Evolutionary conservation across 2,797 vertebrate genomes (phyloP).

Genomic region (Babyrousa celebensis): DNA sequence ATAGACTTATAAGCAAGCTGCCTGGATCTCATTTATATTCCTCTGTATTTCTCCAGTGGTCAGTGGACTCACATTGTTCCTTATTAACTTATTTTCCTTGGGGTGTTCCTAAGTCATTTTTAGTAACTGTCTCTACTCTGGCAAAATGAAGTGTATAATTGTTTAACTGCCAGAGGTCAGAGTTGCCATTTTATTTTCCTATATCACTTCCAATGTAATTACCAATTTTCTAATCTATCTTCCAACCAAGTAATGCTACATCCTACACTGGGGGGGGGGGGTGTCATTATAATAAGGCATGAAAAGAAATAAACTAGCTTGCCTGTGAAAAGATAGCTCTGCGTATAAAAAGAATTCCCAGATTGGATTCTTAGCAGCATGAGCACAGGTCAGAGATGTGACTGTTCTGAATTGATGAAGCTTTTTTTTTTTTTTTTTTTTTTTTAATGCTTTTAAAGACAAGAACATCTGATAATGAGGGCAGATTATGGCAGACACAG

Average conservation of each 20-base stretch:
- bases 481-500: not conserved
- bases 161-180: not conserved
- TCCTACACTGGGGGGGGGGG: not conserved
- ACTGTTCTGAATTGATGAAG: not conserved
- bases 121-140: not conserved
- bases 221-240: slow-evolving; percentile 15
- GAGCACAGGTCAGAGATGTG: not conserved
- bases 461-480: not conserved
- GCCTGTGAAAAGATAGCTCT: not conserved
- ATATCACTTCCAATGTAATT: not conserved
- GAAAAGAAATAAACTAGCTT: slow-evolving; percentile 1
- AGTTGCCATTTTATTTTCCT: slow-evolving; percentile 7
- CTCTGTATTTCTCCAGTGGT: not conserved
- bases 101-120: not conserved
- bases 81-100: not conserved
- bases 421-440: not conserved
- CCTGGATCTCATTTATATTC: not conserved
- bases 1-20: not conserved
- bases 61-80: not conserved
- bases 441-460: not conserved
- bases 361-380: not conserved
- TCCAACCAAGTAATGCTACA: not conserved
- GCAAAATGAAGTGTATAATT: not conserved
- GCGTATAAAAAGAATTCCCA: not conserved
- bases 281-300: not conserved